Base-by-base conservation (phyloP, 2,113 vertebrate species). In the Microcebus ravelobensis region DNA sequence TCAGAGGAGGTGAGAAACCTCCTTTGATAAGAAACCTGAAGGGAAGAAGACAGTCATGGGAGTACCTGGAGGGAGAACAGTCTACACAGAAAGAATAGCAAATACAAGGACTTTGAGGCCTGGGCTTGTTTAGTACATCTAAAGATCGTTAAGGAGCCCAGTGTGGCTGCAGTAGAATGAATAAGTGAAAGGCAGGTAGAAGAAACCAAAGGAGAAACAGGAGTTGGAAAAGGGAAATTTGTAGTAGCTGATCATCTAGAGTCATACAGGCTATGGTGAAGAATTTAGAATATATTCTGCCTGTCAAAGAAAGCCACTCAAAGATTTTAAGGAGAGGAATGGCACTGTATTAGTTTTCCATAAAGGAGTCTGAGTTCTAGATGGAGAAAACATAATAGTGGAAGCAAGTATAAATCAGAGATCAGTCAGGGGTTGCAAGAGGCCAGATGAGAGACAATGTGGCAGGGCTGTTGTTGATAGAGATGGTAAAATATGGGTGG, bases 381-480 rank as follows among this genome's bases (percentile, higher is more conserved):
- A 13, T 2, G 7, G 6, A 77, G 2, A 45, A 52, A 29, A 57
- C 0, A 23, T 6, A 59, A 29, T 5, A 31, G 2, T 52, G 4
- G 1, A 42, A n/a, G 8, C 8, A 45, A 55, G 9, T 3, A 9
- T 34, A 25, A 39, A 48, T 45, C 14, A 61, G 21, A 59, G 5
- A 9, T 82, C 5, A 50, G 5, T 8, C 4, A 84, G 21, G 27
- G 5, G 4, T 36, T 42, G 3, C 27, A 20, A 3, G 8, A 36
- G n/a, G 15, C 6, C 42, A 23, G 31, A 7, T 1, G 2, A 74
- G 15, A 79, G 31, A 20, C 2, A 3, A 76, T 21, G 9, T 67
- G 27, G 1, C n/a, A 34, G 29, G 15, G n/a, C 21, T 89, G n/a
- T 2, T 15, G 29, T 2, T 15, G 29, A 50, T 18, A 34, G 48